These are phyloP conservation scores for Enteromius thamalakanensis DNA, from an alignment of 2,797 vertebrate genomes.

Conservation along the genomic window DNA sequence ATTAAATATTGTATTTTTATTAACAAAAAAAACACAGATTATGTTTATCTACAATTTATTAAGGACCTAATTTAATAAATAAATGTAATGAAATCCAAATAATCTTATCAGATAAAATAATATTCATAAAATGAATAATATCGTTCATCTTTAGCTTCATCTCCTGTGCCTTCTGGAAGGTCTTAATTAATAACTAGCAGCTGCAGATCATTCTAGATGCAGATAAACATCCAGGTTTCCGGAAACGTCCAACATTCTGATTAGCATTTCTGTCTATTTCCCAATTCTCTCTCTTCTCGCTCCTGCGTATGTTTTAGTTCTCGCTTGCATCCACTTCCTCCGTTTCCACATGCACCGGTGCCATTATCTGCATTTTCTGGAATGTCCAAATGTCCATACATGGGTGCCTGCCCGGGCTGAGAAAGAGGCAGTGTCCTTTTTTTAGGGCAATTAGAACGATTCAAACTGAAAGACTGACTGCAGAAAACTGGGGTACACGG, in stretches of 20 bases:
- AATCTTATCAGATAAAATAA: background rate
- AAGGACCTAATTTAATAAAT: background rate
- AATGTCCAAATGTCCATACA: slow-evolving; percentile 43
- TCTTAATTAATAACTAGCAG: slow-evolving; percentile 33
- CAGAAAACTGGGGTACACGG: slow-evolving; percentile 26
- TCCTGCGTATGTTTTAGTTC: slow-evolving; percentile 7
- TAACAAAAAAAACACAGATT: background rate
- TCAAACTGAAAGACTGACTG: slow-evolving; percentile 11
- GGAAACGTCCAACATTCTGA: background rate
- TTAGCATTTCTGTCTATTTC: slow-evolving; percentile 1
- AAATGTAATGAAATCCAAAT: background rate
- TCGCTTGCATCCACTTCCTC: background rate
- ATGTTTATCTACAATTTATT: background rate
- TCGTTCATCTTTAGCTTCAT: slow-evolving; percentile 60
- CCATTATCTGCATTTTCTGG: slow-evolving; percentile 42
- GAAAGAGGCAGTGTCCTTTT: slow-evolving; percentile 1
- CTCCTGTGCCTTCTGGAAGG: slow-evolving; percentile 1
- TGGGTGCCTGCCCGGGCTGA: slow-evolving; percentile 18
- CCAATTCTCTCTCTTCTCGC: background rate
- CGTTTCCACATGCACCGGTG: slow-evolving; percentile 5
- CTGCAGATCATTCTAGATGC: slow-evolving; percentile 31
- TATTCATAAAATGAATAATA: too few species aligned
- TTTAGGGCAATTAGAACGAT: slow-evolving; percentile 15
- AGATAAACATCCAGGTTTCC: slow-evolving; percentile 40
- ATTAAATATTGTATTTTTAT: background rate